phyloP scores from a whole-genome alignment of 2,797 vertebrate species.

The Chelmon rostratus region DNA sequence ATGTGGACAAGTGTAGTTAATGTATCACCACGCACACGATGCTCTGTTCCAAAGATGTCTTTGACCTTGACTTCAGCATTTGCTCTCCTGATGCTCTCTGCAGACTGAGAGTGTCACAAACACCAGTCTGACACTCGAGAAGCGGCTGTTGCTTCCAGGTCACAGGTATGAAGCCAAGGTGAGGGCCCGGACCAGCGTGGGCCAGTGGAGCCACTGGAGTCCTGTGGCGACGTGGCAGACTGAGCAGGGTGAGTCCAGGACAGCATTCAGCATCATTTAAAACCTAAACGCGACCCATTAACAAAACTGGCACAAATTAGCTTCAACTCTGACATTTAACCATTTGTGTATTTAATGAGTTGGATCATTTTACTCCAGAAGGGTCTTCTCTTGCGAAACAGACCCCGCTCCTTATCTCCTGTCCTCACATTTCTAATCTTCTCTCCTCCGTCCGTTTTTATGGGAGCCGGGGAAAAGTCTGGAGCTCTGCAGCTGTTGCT shows the following conservation, averaged over 20 bases:
- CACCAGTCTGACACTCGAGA: slow-evolving; percentile 60
- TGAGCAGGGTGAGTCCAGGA: slow-evolving; percentile 61
- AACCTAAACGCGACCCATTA: background rate
- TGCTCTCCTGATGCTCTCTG: background rate
- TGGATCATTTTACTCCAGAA: slow-evolving; percentile 3
- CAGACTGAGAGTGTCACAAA: slow-evolving; percentile 61
- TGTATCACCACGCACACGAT: no score
- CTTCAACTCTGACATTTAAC: background rate
- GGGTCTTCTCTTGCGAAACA: background rate
- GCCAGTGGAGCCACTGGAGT: slow-evolving; percentile 85
- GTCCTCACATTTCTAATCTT: slow-evolving; percentile 49
- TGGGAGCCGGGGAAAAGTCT: background rate
- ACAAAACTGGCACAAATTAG: background rate
- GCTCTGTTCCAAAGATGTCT: no score
- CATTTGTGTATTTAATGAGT: background rate
- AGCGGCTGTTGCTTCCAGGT: slow-evolving; percentile 49
- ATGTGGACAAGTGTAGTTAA: no score
- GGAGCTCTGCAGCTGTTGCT: slow-evolving; percentile 33
- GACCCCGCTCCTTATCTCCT: slow-evolving; percentile 31
- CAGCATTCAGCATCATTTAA: background rate
- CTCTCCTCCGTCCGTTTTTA: slow-evolving; percentile 25
- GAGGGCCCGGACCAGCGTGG: slow-evolving; percentile 57
- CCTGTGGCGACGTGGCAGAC: slow-evolving; percentile 73
- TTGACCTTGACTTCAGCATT: background rate
- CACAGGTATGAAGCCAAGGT: slow-evolving; percentile 78